Evolutionary conservation across 2,797 vertebrate genomes (phyloP), one percentile per base, ranked within the genome.

Genomic region (Cetoscarus ocellatus): DNA sequence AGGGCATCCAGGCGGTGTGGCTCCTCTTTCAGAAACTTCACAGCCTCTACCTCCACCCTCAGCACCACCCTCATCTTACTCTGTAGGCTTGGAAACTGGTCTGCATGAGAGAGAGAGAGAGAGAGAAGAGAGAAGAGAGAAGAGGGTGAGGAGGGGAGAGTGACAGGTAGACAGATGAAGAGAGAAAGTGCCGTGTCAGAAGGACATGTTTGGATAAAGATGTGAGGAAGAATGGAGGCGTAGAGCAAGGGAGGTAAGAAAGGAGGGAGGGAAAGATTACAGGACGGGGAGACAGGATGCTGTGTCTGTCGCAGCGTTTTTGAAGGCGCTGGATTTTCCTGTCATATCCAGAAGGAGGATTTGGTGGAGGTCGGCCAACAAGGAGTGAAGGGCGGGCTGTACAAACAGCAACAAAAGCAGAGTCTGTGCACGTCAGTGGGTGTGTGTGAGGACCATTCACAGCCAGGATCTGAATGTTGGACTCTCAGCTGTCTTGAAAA

Each of bases 1-100:
- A 99, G 92, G 7, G 96, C 96, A 0, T 99, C 97, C 51, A 99
- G 95, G 10, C 97, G 95, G 68, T 96, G 96, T 0, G 97, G 97
- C 83, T 98, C 97, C 86, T 99, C 97, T 84, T 98, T 99, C 83
- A 99, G 94, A 92, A 99, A 99, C 82, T 99, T 99, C 6, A 99
- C 97, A 0, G 97, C 97, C 83, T 99, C 97, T 72, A 98, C 97
- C 93, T 99, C 97, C 82, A 98, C 97, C 1, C 97, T 88, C 67
- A 99, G 92, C 85, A 99, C 97, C 63, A 98, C 96, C 0, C 97
- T 94, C 97, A 99, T 98, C 94, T 98, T 98, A 93, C 97, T 97
- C 94, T 98, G 97, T 82, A 99, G 94, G 76, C 96, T 94, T 67
- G 97, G 97, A 87, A 98, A 99, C 89, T 98, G 97, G 91, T 96